Evolutionary conservation across 2,113 vertebrate genomes (phyloP).

Genomic region (Illadopsis cleaveri): DNA sequence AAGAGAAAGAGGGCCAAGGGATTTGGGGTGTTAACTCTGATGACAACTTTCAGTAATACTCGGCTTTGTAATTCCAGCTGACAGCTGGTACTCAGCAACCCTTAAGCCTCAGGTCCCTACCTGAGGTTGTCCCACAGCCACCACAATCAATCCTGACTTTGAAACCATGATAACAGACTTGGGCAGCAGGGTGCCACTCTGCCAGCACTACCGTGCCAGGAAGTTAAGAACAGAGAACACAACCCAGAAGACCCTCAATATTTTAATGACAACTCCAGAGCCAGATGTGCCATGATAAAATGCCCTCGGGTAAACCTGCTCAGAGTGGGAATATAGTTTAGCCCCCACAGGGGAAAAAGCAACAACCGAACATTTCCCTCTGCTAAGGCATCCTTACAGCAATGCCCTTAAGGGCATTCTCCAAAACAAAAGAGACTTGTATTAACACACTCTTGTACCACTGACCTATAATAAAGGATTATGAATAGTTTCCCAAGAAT

Average conservation of each 20-base stretch:
- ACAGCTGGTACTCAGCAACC: neutral
- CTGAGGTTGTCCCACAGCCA: neutral
- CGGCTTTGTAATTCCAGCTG: neutral
- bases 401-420: neutral
- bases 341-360: neutral
- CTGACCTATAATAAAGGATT: constrained; percentile 6
- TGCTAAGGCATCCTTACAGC: neutral
- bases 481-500: neutral
- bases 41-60: neutral
- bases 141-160: neutral
- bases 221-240: neutral
- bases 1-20: neutral
- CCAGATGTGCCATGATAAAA: neutral
- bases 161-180: neutral
- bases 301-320: neutral
- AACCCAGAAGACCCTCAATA: neutral
- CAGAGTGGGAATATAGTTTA: neutral
- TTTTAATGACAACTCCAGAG: neutral
- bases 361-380: neutral
- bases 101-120: neutral
- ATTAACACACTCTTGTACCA: neutral
- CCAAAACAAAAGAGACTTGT: neutral
- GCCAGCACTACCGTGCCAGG: neutral
- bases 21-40: neutral
- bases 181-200: neutral